phyloP scores from a whole-genome alignment of 2,113 vertebrate genomes.

The Bagarius yarrelli region DNA sequence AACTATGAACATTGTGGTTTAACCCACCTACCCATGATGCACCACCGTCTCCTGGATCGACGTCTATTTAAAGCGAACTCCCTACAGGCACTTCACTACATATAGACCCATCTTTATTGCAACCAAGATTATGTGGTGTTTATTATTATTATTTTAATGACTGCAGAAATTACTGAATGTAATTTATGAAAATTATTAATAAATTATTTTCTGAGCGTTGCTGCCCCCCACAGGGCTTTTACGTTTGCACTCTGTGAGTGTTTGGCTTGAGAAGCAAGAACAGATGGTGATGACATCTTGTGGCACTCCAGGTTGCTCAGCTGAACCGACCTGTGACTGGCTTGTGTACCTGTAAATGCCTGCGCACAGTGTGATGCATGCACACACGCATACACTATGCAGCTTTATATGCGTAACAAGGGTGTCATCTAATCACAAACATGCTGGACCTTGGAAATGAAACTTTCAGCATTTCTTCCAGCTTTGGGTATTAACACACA shows the following conservation, averaged over 20 bases:
- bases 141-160: neutral
- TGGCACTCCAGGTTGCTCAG: conserved; percentile 48
- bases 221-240: conserved; percentile 23
- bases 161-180: neutral
- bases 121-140: neutral
- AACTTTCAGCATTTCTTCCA: neutral
- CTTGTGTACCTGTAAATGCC: conserved; percentile 40
- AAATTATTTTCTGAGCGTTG: neutral
- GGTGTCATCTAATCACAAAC: conserved; percentile 2
- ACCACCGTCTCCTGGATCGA: conserved; percentile 28
- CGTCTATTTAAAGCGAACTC: conserved; percentile 49
- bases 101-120: conserved; percentile 21
- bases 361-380: neutral
- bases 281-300: conserved; percentile 60
- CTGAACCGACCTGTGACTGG: conserved; percentile 43
- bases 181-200: neutral
- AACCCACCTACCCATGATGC: conserved; percentile 38
- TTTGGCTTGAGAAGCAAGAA: conserved; percentile 38
- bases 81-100: conserved; percentile 24
- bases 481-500: neutral
- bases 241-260: conserved; percentile 30
- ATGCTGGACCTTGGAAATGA: neutral
- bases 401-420: neutral
- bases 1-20: conserved; percentile 27
- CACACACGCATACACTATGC: neutral